Evolutionary conservation across 2,113 vertebrate genomes (phyloP), one percentile per base, ranked within the genome.

Genomic region (Pelecanoides urinatrix): DNA sequence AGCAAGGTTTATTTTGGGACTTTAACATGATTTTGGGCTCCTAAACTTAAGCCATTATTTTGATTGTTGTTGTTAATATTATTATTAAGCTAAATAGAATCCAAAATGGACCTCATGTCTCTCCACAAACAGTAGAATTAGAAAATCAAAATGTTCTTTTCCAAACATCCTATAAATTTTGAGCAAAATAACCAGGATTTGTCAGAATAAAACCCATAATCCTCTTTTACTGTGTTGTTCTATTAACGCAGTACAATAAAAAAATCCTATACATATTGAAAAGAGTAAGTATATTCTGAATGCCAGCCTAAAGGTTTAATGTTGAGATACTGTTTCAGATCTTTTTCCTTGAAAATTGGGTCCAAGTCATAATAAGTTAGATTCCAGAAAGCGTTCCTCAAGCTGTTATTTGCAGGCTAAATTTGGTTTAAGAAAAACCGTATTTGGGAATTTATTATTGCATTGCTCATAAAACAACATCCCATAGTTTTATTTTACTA

Each of bases 401-500:
- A 86, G 68, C 65, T 91, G 65, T 72, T 91, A 66, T 89, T 94
- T 90, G 86, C 38, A 81, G 58, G 36, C 34, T 89, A 79, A 88
- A 88, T 50, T 73, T 23, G 27, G 32, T 73, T 96, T 91, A 88
- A 92, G 79, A 58, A 75, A 84, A 93, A 25, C 21, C 65, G 93
- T 91, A 58, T 53, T 73, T 84, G 65, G 63, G 70, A 90, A 88
- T 93, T 92, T 88, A 78, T 93, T 92, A 91, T 90, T 78, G 53
- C 68, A 34, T 32, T 89, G 66, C 90, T 95, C 61, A 93, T 95
- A 96, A 96, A 95, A 61, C 49, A 94, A 44, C 76, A 81, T 88
- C 72, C 55, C 55, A 7, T 62, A n/a, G 36, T 88, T 93, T 86
- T 72, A 75, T 87, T 92, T 93, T 45, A 45, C 21, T 62, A 55